These are phyloP conservation scores for Rhynchophorus ferrugineus DNA, from an alignment of 1,140 invertebrate species.

Conservation along the genomic window DNA sequence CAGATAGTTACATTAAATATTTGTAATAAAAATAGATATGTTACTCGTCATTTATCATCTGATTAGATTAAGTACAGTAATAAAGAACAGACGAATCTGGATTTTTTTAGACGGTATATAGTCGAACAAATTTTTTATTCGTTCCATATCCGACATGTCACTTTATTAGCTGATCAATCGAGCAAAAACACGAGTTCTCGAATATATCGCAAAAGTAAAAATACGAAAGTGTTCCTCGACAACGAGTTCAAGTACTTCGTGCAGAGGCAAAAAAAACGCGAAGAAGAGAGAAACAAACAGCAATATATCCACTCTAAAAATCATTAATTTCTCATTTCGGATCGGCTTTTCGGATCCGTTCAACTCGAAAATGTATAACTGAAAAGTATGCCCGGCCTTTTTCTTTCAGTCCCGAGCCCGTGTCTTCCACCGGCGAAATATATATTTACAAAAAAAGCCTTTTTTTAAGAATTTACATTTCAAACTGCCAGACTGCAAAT, in stretches of 20 bases:
- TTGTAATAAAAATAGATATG: no score
- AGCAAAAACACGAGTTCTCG: no score
- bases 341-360: not conserved
- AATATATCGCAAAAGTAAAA: no score
- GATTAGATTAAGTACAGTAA: no score
- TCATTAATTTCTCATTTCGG: not conserved
- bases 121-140: no score
- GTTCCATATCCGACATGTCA: no score
- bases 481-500: slow-evolving; percentile 1
- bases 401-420: no score
- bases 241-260: not conserved
- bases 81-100: no score
- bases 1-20: no score
- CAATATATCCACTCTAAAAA: not conserved
- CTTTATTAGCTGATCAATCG: no score
- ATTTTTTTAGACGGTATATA: no score
- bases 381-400: not conserved
- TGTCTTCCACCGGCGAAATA: not conserved
- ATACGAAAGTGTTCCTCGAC: not conserved
- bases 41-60: no score
- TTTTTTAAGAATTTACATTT: not conserved
- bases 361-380: not conserved
- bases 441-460: not conserved
- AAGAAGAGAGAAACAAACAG: not conserved
- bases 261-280: not conserved